A percentile compares a stretch with the other conserved stretches of the same genome.
Evolutionary conservation across 2,797 vertebrate species (phyloP).

Genomic region (Sarcoramphus papa): DNA sequence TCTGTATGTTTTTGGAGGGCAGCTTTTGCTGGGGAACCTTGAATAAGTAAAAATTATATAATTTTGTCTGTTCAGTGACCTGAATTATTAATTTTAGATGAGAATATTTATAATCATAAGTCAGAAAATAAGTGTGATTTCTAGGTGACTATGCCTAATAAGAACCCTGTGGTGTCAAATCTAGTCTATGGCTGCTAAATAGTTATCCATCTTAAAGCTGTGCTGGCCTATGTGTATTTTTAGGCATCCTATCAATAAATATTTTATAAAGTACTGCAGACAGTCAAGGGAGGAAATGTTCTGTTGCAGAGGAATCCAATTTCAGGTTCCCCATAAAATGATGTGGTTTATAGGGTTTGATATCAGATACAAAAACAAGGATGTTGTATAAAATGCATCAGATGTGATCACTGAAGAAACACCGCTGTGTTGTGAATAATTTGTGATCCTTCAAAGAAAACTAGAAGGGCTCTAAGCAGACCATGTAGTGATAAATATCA

Average conservation of each 20-base stretch:
- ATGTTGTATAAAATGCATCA: conserved; percentile 34
- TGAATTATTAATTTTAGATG: conserved; percentile 63
- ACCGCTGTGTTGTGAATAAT: conserved; percentile 18
- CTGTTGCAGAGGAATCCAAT: conserved; percentile 52
- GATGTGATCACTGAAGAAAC: conserved; percentile 41
- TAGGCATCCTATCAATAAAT: conserved; percentile 61
- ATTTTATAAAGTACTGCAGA: conserved; percentile 56
- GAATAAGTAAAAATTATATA: conserved; percentile 26
- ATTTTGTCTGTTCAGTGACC: conserved; percentile 15
- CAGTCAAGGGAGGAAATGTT: conserved; percentile 31
- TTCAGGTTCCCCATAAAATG: conserved; percentile 38
- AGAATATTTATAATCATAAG: conserved; percentile 62
- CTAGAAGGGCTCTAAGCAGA: neutral
- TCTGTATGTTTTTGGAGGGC: neutral
- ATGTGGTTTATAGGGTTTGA: conserved; percentile 21
- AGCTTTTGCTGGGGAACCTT: conserved; percentile 15
- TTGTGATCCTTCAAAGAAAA: conserved; percentile 44
- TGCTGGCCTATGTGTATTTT: conserved; percentile 49
- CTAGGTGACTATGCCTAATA: conserved; percentile 44
- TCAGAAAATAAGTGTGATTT: conserved; percentile 56
- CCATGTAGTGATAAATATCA: neutral
- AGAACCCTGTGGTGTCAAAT: conserved; percentile 39
- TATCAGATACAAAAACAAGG: conserved; percentile 44
- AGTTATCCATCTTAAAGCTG: conserved; percentile 42
- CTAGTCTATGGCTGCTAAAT: conserved; percentile 37